Conservation (phyloP, 2,888 invertebrate genomes). For the Cantharis lateralis region DNA sequence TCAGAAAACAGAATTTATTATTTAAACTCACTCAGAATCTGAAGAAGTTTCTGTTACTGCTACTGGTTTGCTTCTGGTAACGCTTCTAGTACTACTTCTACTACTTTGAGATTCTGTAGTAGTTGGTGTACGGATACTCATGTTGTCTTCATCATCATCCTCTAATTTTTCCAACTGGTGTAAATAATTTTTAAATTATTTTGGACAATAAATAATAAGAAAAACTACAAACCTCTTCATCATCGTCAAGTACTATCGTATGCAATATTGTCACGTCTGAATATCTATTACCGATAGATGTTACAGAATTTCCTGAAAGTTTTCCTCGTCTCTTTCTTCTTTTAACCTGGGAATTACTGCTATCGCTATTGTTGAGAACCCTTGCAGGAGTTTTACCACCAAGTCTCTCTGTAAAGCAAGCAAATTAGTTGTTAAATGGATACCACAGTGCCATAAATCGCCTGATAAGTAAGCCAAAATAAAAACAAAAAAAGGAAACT, state of each 20-base stretch:
- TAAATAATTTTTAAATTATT: not conserved
- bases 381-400: not conserved
- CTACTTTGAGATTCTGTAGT: not conserved
- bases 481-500: too few species aligned
- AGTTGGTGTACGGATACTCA: conserved; percentile 7
- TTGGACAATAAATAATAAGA: not conserved
- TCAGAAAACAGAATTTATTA: too few species aligned
- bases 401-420: not conserved
- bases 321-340: not conserved
- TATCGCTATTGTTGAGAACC: not conserved
- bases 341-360: not conserved
- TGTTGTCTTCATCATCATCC: conserved; percentile 4
- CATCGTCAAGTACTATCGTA: conserved; percentile 1
- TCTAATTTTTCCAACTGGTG: not conserved
- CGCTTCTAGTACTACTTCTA: not conserved
- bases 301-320: not conserved
- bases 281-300: not conserved
- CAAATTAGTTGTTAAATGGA: not conserved
- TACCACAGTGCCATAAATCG: too few species aligned
- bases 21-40: conserved; percentile 26
- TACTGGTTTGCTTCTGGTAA: not conserved
- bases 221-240: not conserved
- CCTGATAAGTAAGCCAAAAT: too few species aligned
- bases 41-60: conserved; percentile 19
- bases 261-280: conserved; percentile 1